Evolutionary conservation across 1,140 invertebrate genomes (phyloP).

Genomic region (Drosophila murphyi): DNA sequence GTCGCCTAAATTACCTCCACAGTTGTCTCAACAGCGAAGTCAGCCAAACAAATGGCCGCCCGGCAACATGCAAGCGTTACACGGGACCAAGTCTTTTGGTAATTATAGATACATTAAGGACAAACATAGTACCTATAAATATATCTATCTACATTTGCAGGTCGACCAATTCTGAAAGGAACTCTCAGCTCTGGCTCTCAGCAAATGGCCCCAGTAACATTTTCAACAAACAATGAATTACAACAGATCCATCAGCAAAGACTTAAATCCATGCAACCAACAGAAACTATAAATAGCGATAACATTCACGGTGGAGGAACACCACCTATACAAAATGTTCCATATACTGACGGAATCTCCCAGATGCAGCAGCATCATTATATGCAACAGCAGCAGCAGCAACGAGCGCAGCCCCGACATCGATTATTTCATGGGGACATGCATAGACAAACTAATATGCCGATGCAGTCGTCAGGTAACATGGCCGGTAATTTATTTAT

Average conservation of each 20-base stretch:
- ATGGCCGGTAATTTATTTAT: slow-evolving; percentile 29
- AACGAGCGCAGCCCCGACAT: slow-evolving; percentile 46
- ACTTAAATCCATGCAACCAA: slow-evolving; percentile 68
- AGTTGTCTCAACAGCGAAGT: slow-evolving; percentile 41
- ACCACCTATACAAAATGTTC: slow-evolving; percentile 33
- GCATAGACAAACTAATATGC: slow-evolving; percentile 42
- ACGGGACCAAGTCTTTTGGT: slow-evolving; percentile 59
- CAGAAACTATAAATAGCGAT: slow-evolving; percentile 82
- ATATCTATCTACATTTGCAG: slow-evolving; percentile 30
- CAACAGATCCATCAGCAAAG: slow-evolving; percentile 62
- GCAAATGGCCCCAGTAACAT: slow-evolving; percentile 29
- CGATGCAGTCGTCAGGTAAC: slow-evolving; percentile 16
- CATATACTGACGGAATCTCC: slow-evolving; percentile 46
- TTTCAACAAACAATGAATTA: slow-evolving; percentile 59
- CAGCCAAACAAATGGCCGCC: slow-evolving; percentile 65
- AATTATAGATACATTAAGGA: slow-evolving; percentile 4
- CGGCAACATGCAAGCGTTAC: slow-evolving; percentile 57
- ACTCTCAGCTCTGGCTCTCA: slow-evolving; percentile 45
- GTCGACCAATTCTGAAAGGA: slow-evolving; percentile 81
- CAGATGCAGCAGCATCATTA: slow-evolving; percentile 59
- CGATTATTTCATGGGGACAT: slow-evolving; percentile 53
- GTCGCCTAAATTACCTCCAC: slow-evolving; percentile 48
- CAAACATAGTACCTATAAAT: neutral
- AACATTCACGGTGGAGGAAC: slow-evolving; percentile 15
- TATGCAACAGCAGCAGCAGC: slow-evolving; percentile 56